phyloP scores from a whole-genome alignment of 2,797 vertebrate species.

The Nannoperca obscura region DNA sequence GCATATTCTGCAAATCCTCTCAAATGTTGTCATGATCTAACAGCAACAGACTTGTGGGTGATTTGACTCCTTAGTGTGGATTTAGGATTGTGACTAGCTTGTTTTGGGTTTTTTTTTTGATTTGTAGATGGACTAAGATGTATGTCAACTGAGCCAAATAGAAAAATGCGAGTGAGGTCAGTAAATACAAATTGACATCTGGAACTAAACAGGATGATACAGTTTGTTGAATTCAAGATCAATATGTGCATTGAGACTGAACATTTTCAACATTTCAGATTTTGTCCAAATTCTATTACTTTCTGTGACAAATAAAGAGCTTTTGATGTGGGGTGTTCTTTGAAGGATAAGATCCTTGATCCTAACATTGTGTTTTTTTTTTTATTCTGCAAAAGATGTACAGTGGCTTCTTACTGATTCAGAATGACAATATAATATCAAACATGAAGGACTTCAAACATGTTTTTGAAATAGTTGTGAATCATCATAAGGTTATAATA shows the following conservation, averaged over 20 bases:
- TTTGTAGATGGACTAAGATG: conserved; percentile 8
- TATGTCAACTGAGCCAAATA: conserved; percentile 15
- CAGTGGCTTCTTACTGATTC: neutral
- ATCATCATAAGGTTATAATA: neutral
- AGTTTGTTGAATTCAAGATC: conserved; percentile 12
- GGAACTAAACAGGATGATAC: conserved; percentile 25
- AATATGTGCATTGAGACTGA: neutral
- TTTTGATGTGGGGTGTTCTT: neutral
- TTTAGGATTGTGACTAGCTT: conserved; percentile 23
- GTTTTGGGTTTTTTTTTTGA: conserved; percentile 4
- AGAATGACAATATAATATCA: neutral
- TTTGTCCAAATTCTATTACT: neutral
- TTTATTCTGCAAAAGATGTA: neutral
- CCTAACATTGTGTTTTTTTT: neutral
- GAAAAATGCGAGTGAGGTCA: conserved; percentile 12
- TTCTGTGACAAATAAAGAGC: conserved; percentile 3
- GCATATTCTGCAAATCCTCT: neutral
- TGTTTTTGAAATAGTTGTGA: neutral
- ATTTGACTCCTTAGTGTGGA: conserved; percentile 10
- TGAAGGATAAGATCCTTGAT: neutral
- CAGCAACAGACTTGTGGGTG: neutral
- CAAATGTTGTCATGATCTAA: neutral
- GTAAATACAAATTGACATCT: conserved; percentile 21
- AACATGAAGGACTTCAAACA: neutral
- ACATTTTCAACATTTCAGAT: neutral